Percentiles rank a stretch among this genome's conserved stretches.
These are phyloP conservation scores for Drosophila suzukii DNA, from an alignment of 1,140 invertebrate species.

Conservation along the genomic window DNA sequence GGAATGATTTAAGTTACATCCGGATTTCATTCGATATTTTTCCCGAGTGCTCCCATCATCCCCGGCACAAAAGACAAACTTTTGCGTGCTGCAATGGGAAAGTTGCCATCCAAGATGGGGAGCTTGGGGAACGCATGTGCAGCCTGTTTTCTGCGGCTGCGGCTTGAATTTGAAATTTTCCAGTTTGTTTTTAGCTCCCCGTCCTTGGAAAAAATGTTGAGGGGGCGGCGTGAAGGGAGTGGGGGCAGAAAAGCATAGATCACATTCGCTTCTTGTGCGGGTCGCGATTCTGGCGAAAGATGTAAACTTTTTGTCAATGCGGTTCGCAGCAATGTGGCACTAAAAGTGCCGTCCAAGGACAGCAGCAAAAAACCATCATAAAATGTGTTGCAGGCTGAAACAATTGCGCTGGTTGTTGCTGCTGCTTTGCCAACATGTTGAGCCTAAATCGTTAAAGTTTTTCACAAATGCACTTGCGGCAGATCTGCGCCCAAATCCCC, in stretches of 20 bases:
- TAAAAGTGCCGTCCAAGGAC: conserved; percentile 76
- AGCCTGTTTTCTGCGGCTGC: conserved; percentile 69
- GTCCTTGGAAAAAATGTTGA: conserved; percentile 36
- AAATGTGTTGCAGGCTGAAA: conserved; percentile 74
- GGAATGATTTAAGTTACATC: neutral
- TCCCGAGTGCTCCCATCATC: conserved; percentile 13
- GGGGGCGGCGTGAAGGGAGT: neutral
- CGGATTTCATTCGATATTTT: neutral
- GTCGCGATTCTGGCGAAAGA: conserved; percentile 61
- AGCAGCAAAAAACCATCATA: conserved; percentile 57
- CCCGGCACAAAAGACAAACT: conserved; percentile 69
- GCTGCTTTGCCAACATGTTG: conserved; percentile 73
- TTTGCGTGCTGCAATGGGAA: conserved; percentile 52
- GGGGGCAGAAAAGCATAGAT: conserved; percentile 65
- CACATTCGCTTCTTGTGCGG: conserved; percentile 62
- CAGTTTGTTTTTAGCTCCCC: conserved; percentile 58
- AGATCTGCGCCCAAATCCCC: conserved; percentile 35
- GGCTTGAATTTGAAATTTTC: conserved; percentile 77
- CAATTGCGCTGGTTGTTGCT: conserved; percentile 61
- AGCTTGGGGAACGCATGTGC: conserved; percentile 70
- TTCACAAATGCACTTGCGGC: conserved; percentile 79
- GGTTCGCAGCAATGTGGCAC: conserved; percentile 53
- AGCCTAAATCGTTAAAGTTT: conserved; percentile 83
- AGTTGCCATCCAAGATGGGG: conserved; percentile 45
- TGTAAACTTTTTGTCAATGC: conserved; percentile 74